Conservation (phyloP, 2,113 vertebrate genomes). For the Rhea americana region DNA sequence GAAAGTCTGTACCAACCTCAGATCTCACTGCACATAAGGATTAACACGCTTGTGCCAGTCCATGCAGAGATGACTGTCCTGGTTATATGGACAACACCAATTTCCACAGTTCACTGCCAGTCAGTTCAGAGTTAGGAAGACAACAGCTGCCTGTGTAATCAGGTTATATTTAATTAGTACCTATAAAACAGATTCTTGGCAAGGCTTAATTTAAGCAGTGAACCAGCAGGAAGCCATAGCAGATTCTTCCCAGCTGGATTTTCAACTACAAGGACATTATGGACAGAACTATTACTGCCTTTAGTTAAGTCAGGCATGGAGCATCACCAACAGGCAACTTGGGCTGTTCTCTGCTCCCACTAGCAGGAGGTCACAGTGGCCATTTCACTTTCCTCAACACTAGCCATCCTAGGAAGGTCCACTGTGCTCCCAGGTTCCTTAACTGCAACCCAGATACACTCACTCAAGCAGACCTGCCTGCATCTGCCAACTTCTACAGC, state of each 20-base stretch:
- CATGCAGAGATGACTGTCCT: neutral
- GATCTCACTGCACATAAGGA: neutral
- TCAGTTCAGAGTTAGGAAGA: neutral
- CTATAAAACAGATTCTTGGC: neutral
- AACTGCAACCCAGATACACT: neutral
- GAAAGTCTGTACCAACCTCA: neutral
- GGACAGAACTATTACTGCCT: neutral
- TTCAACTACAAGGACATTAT: neutral
- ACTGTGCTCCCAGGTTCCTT: neutral
- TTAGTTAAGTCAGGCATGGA: neutral
- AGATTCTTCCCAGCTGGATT: neutral
- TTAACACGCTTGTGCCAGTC: neutral
- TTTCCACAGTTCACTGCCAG: neutral
- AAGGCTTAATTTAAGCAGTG: neutral
- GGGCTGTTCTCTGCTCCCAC: neutral
- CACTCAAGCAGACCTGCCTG: rapidly evolving
- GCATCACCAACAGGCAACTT: neutral
- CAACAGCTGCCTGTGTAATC: neutral
- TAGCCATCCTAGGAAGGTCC: neutral
- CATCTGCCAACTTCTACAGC: neutral
- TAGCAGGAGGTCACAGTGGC: neutral
- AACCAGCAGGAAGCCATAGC: neutral
- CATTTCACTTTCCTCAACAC: neutral
- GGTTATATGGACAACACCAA: neutral
- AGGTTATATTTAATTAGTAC: neutral